A percentile compares a stretch with the other conserved stretches of the same genome.
These are phyloP conservation scores for Cabera pusaria DNA, from an alignment of 2,888 invertebrate species.

Conservation along the genomic window DNA sequence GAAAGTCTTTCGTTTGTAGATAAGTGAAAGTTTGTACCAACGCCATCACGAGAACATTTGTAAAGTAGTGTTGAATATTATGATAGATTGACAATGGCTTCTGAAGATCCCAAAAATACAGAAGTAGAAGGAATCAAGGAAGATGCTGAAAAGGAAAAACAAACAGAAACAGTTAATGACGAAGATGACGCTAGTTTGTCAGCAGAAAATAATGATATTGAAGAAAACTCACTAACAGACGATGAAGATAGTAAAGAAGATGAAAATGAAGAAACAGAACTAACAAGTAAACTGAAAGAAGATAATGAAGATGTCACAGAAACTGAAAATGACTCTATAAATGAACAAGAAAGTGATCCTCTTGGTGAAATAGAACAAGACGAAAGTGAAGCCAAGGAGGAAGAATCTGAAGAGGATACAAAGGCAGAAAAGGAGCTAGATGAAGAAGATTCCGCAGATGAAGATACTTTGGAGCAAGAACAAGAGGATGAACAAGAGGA, in stretches of 20 bases:
- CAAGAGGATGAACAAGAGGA: too few species aligned
- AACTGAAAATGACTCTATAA: too few species aligned
- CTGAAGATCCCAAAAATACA: constrained; percentile 12
- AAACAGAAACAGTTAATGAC: neutral
- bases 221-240: neutral
- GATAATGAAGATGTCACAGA: too few species aligned
- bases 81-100: constrained; percentile 10
- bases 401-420: neutral
- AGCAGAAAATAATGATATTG: neutral
- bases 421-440: too few species aligned
- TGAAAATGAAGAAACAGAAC: constrained; percentile 2
- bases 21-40: too few species aligned
- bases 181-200: too few species aligned
- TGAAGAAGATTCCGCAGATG: too few species aligned
- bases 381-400: constrained; percentile 1
- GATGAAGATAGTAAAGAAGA: constrained; percentile 1
- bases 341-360: too few species aligned
- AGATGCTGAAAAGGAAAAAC: neutral
- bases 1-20: constrained; percentile 3
- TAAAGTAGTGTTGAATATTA: neutral
- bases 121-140: constrained; percentile 3
- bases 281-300: too few species aligned
- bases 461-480: too few species aligned
- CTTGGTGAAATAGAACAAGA: neutral
- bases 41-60: too few species aligned